Evolutionary conservation across 2,888 invertebrate species (phyloP), one percentile per base, ranked within the genome.

Genomic region (Drosophila affinis): DNA sequence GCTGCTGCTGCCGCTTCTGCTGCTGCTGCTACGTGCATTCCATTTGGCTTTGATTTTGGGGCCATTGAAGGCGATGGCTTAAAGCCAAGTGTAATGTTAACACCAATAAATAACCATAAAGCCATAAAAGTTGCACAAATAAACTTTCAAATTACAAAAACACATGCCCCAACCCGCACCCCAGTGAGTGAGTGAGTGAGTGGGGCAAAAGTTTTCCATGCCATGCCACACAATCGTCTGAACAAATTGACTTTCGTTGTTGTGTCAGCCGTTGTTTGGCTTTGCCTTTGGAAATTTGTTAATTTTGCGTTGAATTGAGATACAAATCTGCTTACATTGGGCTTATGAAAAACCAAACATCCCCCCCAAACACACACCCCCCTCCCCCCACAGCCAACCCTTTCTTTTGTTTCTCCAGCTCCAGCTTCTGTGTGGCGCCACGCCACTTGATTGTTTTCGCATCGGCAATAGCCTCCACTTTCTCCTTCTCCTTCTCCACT

Each of bases 301-400:
- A 90, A 90, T 90, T 90, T 82, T 79, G 75, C 81, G 77, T 78
- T 81, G 85, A 90, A 86, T 89, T 88, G 86, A 86, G 88, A 88
- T 86, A 69, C 14, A 85, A 88, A 89, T 88, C 88, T 82, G 80
- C 88, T 87, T 88, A 90, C 89, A 89, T 72, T 73, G 84, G 39
- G 79, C 89, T 89, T 88, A 88, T 74, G 73, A 74, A 81, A 81
- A 79, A 84, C 85, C 77, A 73, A 83, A 62, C 61, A 73, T 58
- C 68, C 32, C 24, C 24, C 29, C 4, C 12, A 17, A 24, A 21
- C 21, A 21, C 21, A 21, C 21, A 21, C 21, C 21, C 21, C 21
- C 3, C 21, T 0, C 0, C 21, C 21, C 18, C 18, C 24, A 24
- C 3, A 58, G 21, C n/a, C 69, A 78, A 69, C 67, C 85, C 87